A percentile compares a stretch with the other conserved stretches of the same genome.
These are phyloP conservation scores for Mythimna albipuncta DNA, from an alignment of 2,888 invertebrate genomes.

Conservation along the genomic window DNA sequence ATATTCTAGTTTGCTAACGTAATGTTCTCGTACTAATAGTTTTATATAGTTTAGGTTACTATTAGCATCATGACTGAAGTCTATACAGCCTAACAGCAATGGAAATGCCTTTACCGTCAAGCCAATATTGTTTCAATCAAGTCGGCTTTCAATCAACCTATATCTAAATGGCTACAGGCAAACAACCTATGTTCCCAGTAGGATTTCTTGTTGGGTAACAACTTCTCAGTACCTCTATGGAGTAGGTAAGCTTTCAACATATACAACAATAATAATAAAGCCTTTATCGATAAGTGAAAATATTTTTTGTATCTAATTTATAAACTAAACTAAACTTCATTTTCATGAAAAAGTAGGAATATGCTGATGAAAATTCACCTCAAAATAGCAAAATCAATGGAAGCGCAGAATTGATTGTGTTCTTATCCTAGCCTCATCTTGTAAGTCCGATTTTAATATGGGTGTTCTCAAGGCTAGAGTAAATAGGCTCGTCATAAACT, in stretches of 20 bases:
- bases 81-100: not conserved
- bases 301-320: too few relatives aligned
- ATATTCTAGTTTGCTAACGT: not conserved
- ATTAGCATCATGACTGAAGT: not conserved
- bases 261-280: not conserved
- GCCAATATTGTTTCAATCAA: not conserved
- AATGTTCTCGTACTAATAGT: constrained; percentile 7
- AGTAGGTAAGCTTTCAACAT: not conserved
- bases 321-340: too few relatives aligned
- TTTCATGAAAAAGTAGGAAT: not conserved
- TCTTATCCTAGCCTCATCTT: too few relatives aligned
- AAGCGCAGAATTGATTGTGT: too few relatives aligned
- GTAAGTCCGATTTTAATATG: too few relatives aligned
- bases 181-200: not conserved
- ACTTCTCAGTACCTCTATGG: not conserved
- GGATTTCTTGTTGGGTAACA: not conserved
- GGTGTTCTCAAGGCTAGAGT: too few relatives aligned
- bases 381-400: too few relatives aligned
- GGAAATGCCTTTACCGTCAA: not conserved
- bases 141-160: not conserved
- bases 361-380: too few relatives aligned
- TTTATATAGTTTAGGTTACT: not conserved
- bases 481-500: too few relatives aligned
- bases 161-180: not conserved
- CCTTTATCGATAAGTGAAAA: not conserved